phyloP scores from a whole-genome alignment of 2,797 vertebrate species.

The Epinephelus malabaricus region DNA sequence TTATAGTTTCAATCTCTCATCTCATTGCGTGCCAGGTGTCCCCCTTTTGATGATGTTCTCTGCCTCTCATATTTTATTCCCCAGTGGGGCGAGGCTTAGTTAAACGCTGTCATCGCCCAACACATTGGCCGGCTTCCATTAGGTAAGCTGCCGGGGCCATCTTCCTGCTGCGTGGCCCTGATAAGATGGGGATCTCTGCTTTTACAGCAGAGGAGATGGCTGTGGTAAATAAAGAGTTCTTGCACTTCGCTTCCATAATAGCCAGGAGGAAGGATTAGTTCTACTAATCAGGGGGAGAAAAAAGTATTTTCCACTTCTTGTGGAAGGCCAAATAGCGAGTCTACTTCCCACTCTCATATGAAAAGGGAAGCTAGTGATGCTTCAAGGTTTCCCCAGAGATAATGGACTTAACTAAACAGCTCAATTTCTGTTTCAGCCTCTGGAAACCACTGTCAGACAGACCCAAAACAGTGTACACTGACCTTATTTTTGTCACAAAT shows the following conservation, averaged over 20 bases:
- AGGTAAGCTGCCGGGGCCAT: slow-evolving; percentile 64
- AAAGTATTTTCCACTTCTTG: slow-evolving; percentile 49
- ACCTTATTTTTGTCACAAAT: slow-evolving; percentile 33
- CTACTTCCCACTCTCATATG: slow-evolving; percentile 39
- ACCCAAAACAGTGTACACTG: not conserved
- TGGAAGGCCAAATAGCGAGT: slow-evolving; percentile 44
- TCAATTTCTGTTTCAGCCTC: slow-evolving; percentile 43
- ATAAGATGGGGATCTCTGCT: slow-evolving; percentile 76
- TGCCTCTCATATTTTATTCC: slow-evolving; percentile 35
- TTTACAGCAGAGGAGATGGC: slow-evolving; percentile 68
- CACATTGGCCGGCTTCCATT: slow-evolving; percentile 74
- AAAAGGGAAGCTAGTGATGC: slow-evolving; percentile 38
- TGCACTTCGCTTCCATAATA: slow-evolving; percentile 66
- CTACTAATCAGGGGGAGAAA: slow-evolving; percentile 63
- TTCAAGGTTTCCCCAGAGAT: slow-evolving; percentile 40
- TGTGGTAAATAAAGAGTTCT: slow-evolving; percentile 75
- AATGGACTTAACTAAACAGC: slow-evolving; percentile 31
- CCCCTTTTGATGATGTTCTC: slow-evolving; percentile 29
- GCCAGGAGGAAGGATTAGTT: slow-evolving; percentile 63
- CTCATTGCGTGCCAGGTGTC: slow-evolving; percentile 36
- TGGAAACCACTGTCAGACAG: not conserved
- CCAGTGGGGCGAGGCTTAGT: slow-evolving; percentile 48
- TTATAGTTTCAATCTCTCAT: not conserved
- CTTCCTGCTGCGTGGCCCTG: slow-evolving; percentile 74
- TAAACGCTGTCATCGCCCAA: slow-evolving; percentile 62